Percentiles rank a stretch among this genome's conserved stretches.
Conservation (phyloP, 2,113 vertebrate genomes). For the Porphyrio hochstetteri region DNA sequence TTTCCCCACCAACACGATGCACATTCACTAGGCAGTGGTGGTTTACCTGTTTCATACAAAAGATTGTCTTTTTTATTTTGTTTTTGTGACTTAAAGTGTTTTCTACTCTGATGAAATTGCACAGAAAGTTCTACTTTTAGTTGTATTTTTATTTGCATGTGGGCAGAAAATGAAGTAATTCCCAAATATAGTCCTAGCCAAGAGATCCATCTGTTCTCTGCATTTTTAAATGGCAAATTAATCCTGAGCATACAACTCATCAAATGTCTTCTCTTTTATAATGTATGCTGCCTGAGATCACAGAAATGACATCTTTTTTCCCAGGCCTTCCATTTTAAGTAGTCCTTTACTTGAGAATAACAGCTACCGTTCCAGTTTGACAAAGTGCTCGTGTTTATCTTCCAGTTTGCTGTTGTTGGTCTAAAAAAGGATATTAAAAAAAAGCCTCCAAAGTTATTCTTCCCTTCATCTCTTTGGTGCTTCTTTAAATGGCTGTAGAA, state of each 20-base stretch:
- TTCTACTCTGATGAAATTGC: not conserved
- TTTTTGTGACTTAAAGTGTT: not conserved
- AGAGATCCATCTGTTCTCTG: conserved; percentile 63
- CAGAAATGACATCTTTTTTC: not conserved
- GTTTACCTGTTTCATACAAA: not conserved
- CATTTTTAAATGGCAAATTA: conserved; percentile 64
- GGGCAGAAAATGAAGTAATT: conserved; percentile 61
- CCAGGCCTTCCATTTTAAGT: conserved; percentile 38
- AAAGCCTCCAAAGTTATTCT: not conserved
- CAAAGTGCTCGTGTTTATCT: not conserved
- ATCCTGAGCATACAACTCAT: conserved; percentile 44
- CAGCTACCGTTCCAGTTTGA: not conserved
- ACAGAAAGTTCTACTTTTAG: conserved; percentile 40
- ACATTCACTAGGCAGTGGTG: not conserved
- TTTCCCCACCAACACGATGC: not conserved
- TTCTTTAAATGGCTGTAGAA: not conserved
- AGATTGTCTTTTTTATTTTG: not conserved
- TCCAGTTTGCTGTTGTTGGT: not conserved
- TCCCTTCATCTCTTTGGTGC: not conserved
- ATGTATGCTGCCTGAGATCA: conserved; percentile 31
- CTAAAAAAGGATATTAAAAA: not conserved
- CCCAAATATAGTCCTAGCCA: conserved; percentile 58
- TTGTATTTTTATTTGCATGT: conserved; percentile 63
- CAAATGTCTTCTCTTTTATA: conserved; percentile 41
- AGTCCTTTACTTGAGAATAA: not conserved